Percentiles rank a stretch among this genome's conserved stretches.
These are phyloP conservation scores for Melipona beecheii DNA, from an alignment of 2,888 invertebrate genomes.

Conservation along the genomic window DNA sequence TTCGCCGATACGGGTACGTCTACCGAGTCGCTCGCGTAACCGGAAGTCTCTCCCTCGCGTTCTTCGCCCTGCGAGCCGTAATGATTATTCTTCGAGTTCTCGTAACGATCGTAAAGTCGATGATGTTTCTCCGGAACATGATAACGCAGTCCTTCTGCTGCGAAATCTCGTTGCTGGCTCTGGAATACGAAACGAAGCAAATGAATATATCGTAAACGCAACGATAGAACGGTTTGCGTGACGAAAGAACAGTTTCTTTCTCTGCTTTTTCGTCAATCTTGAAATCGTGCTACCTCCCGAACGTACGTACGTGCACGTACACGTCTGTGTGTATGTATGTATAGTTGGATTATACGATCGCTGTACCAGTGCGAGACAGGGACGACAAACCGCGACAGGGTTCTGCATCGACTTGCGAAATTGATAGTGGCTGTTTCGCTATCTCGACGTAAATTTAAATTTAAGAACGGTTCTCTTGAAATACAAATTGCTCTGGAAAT, in stretches of 20 bases:
- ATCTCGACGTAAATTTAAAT: not conserved
- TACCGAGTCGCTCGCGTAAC: constrained; percentile 92
- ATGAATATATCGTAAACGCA: constrained; percentile 12
- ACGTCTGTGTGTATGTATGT: not conserved
- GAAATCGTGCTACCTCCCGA: constrained; percentile 29
- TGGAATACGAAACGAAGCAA: constrained; percentile 26
- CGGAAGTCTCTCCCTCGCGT: constrained; percentile 88
- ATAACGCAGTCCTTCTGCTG: constrained; percentile 72
- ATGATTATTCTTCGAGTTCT: constrained; percentile 57
- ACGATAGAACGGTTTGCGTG: constrained; percentile 64
- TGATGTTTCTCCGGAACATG: constrained; percentile 54
- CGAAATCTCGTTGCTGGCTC: constrained; percentile 69
- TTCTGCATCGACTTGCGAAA: constrained; percentile 24
- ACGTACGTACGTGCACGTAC: not conserved
- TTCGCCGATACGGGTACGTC: constrained; percentile 71
- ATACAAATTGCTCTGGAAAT: not conserved
- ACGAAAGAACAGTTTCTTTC: constrained; percentile 41
- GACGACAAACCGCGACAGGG: constrained; percentile 25
- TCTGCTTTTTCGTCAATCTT: constrained; percentile 49
- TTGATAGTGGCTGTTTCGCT: not conserved
- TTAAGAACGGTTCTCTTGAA: not conserved
- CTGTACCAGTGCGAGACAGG: constrained; percentile 53
- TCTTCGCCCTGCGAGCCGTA: constrained; percentile 75
- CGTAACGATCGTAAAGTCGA: constrained; percentile 82
- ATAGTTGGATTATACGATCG: constrained; percentile 25